phyloP scores from a whole-genome alignment of 1,140 invertebrate species.

The Aradophagus sp. region DNA sequence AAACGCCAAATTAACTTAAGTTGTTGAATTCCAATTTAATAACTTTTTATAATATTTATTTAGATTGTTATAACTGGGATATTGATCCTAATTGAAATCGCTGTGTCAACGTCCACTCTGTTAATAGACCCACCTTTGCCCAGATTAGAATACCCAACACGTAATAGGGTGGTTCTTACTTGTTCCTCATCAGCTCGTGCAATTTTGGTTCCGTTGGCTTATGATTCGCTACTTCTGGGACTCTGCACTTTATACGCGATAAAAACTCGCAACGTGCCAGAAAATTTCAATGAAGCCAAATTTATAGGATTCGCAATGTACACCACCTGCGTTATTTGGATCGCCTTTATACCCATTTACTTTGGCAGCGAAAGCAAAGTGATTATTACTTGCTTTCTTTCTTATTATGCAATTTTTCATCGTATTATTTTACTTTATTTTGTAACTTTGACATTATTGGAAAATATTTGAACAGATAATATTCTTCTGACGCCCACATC shows the following conservation, averaged over 20 bases:
- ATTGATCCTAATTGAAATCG: conserved; percentile 82
- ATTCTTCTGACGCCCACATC: background rate
- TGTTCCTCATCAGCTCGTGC: conserved; percentile 83
- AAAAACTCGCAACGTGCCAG: conserved; percentile 90
- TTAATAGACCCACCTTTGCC: conserved; percentile 81
- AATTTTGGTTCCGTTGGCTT: conserved; percentile 85
- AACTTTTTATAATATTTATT: conserved; percentile 12
- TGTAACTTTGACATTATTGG: no score
- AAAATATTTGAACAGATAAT: no score
- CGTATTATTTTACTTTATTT: no score
- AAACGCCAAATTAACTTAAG: no score
- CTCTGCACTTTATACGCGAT: conserved; percentile 90
- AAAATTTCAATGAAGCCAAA: conserved; percentile 92
- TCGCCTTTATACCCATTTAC: conserved; percentile 91
- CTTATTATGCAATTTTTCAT: no score
- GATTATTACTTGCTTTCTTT: conserved; percentile 34
- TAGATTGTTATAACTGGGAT: conserved; percentile 81
- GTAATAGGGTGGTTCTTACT: conserved; percentile 78
- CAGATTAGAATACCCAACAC: conserved; percentile 77
- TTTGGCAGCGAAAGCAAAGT: conserved; percentile 84
- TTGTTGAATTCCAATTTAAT: no score
- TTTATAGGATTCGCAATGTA: conserved; percentile 92
- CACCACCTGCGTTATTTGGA: conserved; percentile 91
- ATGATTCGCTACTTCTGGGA: conserved; percentile 85
- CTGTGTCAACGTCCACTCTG: conserved; percentile 82